These are phyloP conservation scores for Rhinogobio ventralis DNA, from an alignment of 2,797 vertebrate species.

Conservation along the genomic window DNA sequence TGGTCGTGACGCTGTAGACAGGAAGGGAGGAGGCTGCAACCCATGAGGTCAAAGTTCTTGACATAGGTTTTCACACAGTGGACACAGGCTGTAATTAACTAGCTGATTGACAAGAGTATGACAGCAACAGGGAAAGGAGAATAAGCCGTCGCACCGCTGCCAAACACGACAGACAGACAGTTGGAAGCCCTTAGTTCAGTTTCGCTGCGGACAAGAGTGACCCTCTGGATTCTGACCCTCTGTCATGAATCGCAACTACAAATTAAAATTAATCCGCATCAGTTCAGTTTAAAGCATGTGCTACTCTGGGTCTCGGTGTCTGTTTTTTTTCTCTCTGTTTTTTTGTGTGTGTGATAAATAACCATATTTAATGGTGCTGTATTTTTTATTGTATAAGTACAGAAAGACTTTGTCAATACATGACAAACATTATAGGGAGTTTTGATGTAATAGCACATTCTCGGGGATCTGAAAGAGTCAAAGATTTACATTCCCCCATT, in stretches of 20 bases:
- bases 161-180: slow-evolving; percentile 49
- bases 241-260: slow-evolving; percentile 5
- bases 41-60: slow-evolving; percentile 80
- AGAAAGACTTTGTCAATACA: not conserved
- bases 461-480: not conserved
- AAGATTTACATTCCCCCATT: not conserved
- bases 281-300: slow-evolving; percentile 14
- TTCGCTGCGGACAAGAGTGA: slow-evolving; percentile 54
- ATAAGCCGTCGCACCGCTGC: slow-evolving; percentile 45
- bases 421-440: not conserved
- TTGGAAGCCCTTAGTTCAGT: slow-evolving; percentile 65
- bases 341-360: not conserved
- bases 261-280: slow-evolving; percentile 27
- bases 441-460: not conserved
- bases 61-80: slow-evolving; percentile 79
- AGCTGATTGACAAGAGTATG: slow-evolving; percentile 83
- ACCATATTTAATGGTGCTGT: not conserved
- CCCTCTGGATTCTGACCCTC: slow-evolving; percentile 51
- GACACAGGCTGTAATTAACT: slow-evolving; percentile 82
- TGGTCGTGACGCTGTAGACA: slow-evolving; percentile 41
- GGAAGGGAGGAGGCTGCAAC: slow-evolving; percentile 54
- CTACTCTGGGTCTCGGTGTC: not conserved
- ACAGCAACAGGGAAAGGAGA: slow-evolving; percentile 64
- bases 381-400: not conserved
- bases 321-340: no score